Evolutionary conservation across 1,140 invertebrate genomes (phyloP).

Genomic region (Phocides pigmalion): DNA sequence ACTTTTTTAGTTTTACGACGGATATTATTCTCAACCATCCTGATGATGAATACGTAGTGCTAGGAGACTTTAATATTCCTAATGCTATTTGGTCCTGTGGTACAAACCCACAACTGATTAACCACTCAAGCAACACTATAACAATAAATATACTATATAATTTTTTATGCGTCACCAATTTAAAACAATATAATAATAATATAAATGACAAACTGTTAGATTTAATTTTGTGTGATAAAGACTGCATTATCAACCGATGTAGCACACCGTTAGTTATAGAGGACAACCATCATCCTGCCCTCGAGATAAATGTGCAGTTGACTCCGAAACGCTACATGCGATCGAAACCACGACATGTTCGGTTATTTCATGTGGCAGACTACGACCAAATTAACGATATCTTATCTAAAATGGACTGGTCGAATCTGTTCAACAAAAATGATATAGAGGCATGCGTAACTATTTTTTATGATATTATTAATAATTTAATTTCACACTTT

Average conservation of each 20-base stretch:
- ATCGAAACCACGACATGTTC: neutral
- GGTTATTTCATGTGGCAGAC: neutral
- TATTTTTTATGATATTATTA: conserved; percentile 5
- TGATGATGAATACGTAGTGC: conserved; percentile 12
- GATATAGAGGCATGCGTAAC: conserved; percentile 4
- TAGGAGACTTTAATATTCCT: conserved; percentile 41
- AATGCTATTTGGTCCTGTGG: conserved; percentile 25
- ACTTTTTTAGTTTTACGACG: conserved; percentile 21
- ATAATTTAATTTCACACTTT: neutral
- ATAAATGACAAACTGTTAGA: conserved; percentile 19
- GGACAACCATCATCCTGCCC: conserved; percentile 15
- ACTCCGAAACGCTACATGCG: neutral
- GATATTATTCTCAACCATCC: conserved; percentile 19
- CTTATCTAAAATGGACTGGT: neutral
- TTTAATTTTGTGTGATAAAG: conserved; percentile 8
- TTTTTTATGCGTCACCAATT: conserved; percentile 25
- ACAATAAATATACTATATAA: neutral
- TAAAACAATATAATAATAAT: conserved; percentile 22
- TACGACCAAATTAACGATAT: neutral
- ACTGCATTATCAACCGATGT: neutral
- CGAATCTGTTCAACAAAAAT: neutral
- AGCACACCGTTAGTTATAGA: conserved; percentile 25
- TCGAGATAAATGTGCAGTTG: neutral
- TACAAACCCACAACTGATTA: neutral
- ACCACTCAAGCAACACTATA: neutral